Conservation (phyloP, 2,797 vertebrate genomes). For the Sorex maritimensis region DNA sequence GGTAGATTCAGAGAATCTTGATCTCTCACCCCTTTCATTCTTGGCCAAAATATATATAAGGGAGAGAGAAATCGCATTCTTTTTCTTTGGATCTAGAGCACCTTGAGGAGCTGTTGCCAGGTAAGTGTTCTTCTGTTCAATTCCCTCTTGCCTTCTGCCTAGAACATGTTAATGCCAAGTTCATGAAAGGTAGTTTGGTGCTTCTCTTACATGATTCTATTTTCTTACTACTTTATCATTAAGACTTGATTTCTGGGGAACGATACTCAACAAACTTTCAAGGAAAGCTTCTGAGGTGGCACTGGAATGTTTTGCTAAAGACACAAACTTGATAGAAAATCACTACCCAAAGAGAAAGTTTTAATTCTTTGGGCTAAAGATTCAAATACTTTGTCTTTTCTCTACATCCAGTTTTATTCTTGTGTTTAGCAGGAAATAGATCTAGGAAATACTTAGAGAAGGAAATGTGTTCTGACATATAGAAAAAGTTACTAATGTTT, state of each 20-base stretch:
- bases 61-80: neutral
- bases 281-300: neutral
- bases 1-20: neutral
- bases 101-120: neutral
- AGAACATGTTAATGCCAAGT: neutral
- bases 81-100: conserved; percentile 32
- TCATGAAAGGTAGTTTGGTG: neutral
- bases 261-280: neutral
- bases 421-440: neutral
- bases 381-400: neutral
- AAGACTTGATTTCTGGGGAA: neutral
- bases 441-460: neutral
- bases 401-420: neutral
- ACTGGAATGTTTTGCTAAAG: neutral
- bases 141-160: neutral
- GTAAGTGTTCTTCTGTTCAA: conserved; percentile 50
- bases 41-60: neutral
- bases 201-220: neutral
- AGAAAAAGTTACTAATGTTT: conserved; percentile 27
- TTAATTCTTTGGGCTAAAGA: neutral
- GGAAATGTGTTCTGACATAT: neutral
- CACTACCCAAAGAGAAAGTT: neutral
- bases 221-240: neutral
- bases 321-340: conserved; percentile 31
- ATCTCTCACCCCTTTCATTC: neutral